phyloP scores from a whole-genome alignment of 2,113 vertebrate species.

The Anoura caudifer region DNA sequence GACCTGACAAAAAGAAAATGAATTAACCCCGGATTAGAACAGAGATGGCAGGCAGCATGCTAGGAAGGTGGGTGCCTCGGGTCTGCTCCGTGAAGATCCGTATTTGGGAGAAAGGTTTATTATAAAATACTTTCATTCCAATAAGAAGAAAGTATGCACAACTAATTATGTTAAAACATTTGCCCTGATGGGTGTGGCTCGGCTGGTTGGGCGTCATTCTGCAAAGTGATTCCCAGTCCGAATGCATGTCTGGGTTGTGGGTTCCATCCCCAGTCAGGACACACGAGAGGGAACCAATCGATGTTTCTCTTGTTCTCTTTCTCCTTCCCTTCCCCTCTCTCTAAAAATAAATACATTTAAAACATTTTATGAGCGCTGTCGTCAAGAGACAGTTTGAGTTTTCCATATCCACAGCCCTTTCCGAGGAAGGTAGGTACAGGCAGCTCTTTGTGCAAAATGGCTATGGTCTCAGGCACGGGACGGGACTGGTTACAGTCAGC shows the following conservation, averaged over 20 bases:
- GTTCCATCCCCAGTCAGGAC: too few species aligned
- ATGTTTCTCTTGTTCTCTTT: too few species aligned
- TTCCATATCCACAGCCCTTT: not conserved
- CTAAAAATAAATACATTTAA: not conserved
- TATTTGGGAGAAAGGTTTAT: not conserved
- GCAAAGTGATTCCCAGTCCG: too few species aligned
- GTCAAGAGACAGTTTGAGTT: not conserved
- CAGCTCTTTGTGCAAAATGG: not conserved
- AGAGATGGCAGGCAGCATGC: not conserved
- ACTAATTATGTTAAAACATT: not conserved
- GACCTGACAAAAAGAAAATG: constrained; percentile 80
- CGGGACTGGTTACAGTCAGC: not conserved
- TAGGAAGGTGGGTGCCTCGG: not conserved
- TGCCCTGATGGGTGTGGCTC: too few species aligned
- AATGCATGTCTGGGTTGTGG: too few species aligned
- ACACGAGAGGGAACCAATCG: too few species aligned
- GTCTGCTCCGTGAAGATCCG: not conserved
- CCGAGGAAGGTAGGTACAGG: not conserved
- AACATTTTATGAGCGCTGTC: not conserved
- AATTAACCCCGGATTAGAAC: not conserved
- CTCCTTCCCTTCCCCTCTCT: too few species aligned
- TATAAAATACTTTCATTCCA: not conserved
- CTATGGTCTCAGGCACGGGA: not conserved
- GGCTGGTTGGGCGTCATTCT: too few species aligned
- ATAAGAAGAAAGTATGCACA: not conserved